Evolutionary conservation across 2,797 vertebrate genomes (phyloP).

Genomic region (Delichon dasypus): DNA sequence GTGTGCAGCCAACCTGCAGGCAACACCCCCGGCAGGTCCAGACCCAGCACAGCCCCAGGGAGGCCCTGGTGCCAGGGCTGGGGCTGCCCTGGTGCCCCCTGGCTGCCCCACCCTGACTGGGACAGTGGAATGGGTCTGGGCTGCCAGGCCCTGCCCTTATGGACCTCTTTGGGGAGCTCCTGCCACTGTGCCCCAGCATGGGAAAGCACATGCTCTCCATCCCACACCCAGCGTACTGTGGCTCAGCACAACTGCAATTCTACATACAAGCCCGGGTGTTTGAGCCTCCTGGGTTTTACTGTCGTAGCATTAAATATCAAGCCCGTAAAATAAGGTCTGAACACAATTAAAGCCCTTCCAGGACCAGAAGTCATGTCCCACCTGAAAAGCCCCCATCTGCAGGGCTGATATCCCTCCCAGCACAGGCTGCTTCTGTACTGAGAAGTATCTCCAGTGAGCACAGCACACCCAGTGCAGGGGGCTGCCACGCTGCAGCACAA

Average conservation of each 20-base stretch:
- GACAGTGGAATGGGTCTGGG: accelerated
- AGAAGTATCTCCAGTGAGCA: not conserved
- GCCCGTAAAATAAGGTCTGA: not conserved
- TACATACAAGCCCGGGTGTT: not conserved
- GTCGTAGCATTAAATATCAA: not conserved
- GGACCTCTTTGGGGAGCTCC: not conserved
- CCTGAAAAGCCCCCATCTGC: not conserved
- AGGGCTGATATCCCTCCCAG: not conserved
- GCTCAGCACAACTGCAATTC: not conserved
- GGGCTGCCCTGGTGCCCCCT: not conserved
- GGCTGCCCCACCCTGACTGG: not conserved
- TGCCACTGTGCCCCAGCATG: accelerated
- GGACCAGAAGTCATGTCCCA: not conserved
- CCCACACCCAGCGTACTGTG: not conserved
- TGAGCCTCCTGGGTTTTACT: not conserved
- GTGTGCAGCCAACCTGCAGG: not conserved
- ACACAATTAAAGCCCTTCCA: not conserved
- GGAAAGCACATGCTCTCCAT: accelerated
- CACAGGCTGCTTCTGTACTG: not conserved
- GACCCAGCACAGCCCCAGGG: not conserved
- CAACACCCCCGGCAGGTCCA: accelerated
- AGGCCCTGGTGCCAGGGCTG: accelerated
- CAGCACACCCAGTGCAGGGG: not conserved
- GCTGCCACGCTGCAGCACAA: accelerated
- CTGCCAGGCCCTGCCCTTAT: not conserved